Conservation (phyloP, 2,113 vertebrate species). For the Pantherophis guttatus region DNA sequence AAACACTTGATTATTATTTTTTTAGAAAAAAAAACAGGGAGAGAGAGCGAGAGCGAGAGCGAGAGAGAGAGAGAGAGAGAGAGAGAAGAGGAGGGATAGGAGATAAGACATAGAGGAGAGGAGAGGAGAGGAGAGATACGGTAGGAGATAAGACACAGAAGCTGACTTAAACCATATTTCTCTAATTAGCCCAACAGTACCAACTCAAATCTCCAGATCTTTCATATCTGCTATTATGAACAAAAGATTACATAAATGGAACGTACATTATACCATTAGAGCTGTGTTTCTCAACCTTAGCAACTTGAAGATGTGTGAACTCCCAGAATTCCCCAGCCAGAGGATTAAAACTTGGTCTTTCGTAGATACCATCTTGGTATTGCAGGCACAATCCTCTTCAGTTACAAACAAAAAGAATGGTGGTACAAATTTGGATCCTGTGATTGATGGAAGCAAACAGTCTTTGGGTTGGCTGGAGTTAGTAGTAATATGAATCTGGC, state of each 20-base stretch:
- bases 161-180: not conserved
- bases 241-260: not conserved
- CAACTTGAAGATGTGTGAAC: not conserved
- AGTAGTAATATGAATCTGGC: not conserved
- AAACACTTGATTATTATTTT: too few species aligned
- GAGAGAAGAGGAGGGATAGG: not conserved
- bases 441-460: not conserved
- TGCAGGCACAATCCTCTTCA: not conserved
- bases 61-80: not conserved
- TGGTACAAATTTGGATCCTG: not conserved
- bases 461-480: not conserved
- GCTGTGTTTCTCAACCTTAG: not conserved
- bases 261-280: not conserved
- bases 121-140: not conserved
- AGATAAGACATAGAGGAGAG: not conserved
- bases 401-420: not conserved
- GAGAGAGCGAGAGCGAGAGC: not conserved
- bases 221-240: not conserved
- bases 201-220: not conserved
- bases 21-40: too few species aligned
- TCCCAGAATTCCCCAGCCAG: not conserved
- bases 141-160: not conserved
- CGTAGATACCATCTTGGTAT: not conserved
- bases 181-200: not conserved
- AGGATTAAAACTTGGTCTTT: not conserved